Evolutionary conservation across 2,797 vertebrate genomes (phyloP), one percentile per base, ranked within the genome.

Genomic region (Florisuga fusca): DNA sequence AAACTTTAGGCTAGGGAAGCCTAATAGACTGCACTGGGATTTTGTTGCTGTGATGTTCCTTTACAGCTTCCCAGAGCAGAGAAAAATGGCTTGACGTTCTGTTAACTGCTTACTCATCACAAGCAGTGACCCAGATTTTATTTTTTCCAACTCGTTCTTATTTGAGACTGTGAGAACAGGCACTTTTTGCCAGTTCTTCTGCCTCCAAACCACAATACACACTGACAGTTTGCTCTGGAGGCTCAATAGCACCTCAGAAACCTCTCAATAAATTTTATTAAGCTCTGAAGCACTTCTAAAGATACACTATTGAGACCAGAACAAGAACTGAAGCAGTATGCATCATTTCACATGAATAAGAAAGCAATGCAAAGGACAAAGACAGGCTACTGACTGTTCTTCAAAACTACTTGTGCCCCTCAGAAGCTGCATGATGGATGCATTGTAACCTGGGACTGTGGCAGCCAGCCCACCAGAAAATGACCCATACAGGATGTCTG

Each of bases 71-170:
- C 80, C 87, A 87, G 74, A 87, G 84, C 19, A 55, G 22, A 45
- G 10, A 9, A 73, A 75, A 71, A 16, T 1, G 0, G 63, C 50
- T 91, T 2, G 1, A 50, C 0, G 3, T 57, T 48, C 66, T 64
- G 73, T 45, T 63, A 93, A 91, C 83, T 93, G 95, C 95, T 90
- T 94, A 94, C 71, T 94, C 90, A 94, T 90, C 89, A 92, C 69
- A 87, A 93, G 85, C 72, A 92, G 33, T 71, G 86, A 95, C 93
- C 94, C 90, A 96, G 93, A 96, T 97, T 87, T 86, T 75, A 69
- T 54, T 93, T 89, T 76, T 90, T 43, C 29, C 68, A 76, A 48
- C 74, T 66, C 0, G 3, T 22, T 94, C 50, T 82, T 84, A 90
- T 76, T 55, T 84, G 80, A 94, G 86, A 66, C 22, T 87, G 85